These are phyloP conservation scores for Cydia amplana DNA, from an alignment of 1,140 invertebrate genomes.

Conservation along the genomic window DNA sequence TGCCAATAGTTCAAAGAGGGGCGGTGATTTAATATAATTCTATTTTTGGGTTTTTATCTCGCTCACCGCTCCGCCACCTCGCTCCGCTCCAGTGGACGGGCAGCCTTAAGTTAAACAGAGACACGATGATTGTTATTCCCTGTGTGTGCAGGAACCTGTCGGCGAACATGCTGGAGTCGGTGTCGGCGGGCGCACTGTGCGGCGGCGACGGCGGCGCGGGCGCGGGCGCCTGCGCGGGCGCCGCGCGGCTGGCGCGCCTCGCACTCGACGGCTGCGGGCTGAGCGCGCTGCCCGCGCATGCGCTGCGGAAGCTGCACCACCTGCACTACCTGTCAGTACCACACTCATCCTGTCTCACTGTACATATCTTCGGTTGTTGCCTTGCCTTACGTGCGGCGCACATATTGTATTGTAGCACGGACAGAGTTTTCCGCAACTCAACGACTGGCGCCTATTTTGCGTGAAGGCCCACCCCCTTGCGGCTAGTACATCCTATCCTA, in stretches of 20 bases:
- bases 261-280: constrained; percentile 63
- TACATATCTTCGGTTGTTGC: neutral
- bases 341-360: neutral
- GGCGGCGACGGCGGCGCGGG: constrained; percentile 30
- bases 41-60: too few species aligned
- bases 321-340: constrained; percentile 61
- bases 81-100: too few species aligned
- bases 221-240: constrained; percentile 39
- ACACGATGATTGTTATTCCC: too few species aligned
- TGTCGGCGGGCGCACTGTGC: constrained; percentile 47
- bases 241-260: constrained; percentile 54
- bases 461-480: too few species aligned
- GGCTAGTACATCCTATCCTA: too few species aligned
- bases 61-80: too few species aligned
- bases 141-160: constrained; percentile 59
- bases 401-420: neutral
- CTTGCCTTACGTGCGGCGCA: too few species aligned
- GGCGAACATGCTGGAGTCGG: constrained; percentile 57
- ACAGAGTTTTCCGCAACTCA: too few species aligned
- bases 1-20: too few species aligned
- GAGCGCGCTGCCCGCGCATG: constrained; percentile 51
- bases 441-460: too few species aligned
- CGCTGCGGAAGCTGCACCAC: constrained; percentile 47
- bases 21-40: too few species aligned
- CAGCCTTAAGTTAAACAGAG: too few species aligned